Percentiles rank a stretch among this genome's conserved stretches.
Evolutionary conservation across 1,140 invertebrate genomes (phyloP).

Genomic region (Dufourea novaeangliae): DNA sequence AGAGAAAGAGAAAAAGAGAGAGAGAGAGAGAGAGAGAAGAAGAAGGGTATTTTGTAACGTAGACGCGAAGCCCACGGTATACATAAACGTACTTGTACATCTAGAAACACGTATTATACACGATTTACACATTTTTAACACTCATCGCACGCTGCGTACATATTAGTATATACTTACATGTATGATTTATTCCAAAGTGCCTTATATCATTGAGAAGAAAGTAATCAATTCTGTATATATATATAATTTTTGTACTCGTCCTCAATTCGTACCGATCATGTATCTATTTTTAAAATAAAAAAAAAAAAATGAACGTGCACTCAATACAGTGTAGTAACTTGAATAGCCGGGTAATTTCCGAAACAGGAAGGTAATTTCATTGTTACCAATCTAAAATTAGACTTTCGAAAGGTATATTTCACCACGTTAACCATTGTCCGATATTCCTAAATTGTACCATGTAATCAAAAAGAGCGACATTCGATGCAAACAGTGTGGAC

Average conservation of each 20-base stretch:
- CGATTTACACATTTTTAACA: slow-evolving; percentile 22
- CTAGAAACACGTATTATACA: slow-evolving; percentile 45
- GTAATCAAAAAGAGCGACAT: background rate
- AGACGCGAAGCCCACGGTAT: slow-evolving; percentile 46
- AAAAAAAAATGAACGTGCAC: slow-evolving; percentile 24
- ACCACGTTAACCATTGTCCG: slow-evolving; percentile 1
- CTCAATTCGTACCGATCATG: slow-evolving; percentile 64
- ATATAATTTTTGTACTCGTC: slow-evolving; percentile 78
- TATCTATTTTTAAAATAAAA: slow-evolving; percentile 68
- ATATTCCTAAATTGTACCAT: slow-evolving; percentile 13
- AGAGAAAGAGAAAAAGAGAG: background rate
- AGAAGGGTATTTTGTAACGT: slow-evolving; percentile 35
- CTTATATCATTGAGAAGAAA: slow-evolving; percentile 71
- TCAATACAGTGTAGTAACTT: slow-evolving; percentile 37
- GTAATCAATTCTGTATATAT: slow-evolving; percentile 69
- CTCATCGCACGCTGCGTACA: slow-evolving; percentile 25
- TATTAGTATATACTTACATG: slow-evolving; percentile 66
- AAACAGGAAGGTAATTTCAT: slow-evolving; percentile 30
- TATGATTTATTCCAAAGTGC: slow-evolving; percentile 78
- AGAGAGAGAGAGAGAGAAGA: background rate
- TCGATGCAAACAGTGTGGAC: slow-evolving; percentile 28
- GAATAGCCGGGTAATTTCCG: slow-evolving; percentile 27
- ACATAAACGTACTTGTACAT: slow-evolving; percentile 55
- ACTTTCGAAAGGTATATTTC: slow-evolving; percentile 18
- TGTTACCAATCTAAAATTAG: slow-evolving; percentile 29